Evolutionary conservation across 2,113 vertebrate species (phyloP).

Genomic region (Raja brachyura): DNA sequence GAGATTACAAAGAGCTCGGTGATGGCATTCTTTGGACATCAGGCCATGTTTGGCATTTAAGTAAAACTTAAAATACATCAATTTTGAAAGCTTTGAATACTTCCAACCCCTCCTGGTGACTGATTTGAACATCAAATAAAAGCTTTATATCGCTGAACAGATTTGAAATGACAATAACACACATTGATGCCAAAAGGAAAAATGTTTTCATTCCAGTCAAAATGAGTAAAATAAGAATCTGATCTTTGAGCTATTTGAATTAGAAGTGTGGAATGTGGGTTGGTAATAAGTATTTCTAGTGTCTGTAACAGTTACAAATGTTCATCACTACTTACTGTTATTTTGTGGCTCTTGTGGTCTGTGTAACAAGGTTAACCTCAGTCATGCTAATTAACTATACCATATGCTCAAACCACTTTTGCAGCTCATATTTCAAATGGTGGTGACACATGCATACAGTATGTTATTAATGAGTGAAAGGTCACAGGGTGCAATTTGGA

Average conservation of each 20-base stretch:
- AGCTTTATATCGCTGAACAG: neutral
- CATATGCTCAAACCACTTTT: slow-evolving; percentile 14
- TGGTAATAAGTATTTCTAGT: neutral
- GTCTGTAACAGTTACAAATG: neutral
- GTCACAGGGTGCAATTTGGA: slow-evolving; percentile 29
- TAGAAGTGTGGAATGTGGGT: neutral
- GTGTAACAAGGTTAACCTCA: slow-evolving; percentile 35
- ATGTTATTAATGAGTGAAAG: slow-evolving; percentile 33
- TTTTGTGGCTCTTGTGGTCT: slow-evolving; percentile 25
- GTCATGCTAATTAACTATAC: slow-evolving; percentile 34
- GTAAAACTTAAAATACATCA: neutral
- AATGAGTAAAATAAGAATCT: neutral
- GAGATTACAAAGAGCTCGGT: neutral
- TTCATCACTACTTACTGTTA: slow-evolving; percentile 10
- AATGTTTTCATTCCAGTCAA: neutral
- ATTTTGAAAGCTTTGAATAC: slow-evolving; percentile 23
- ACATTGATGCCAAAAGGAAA: neutral
- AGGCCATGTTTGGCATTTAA: neutral
- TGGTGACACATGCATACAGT: slow-evolving; percentile 2
- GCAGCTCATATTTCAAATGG: slow-evolving; percentile 26
- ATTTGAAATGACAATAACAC: neutral
- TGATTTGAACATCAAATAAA: slow-evolving; percentile 29
- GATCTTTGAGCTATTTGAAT: neutral
- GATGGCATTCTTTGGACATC: slow-evolving; percentile 8
- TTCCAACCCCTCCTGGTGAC: neutral